Evolutionary conservation across 2,113 vertebrate species (phyloP).

Genomic region (Lepidothrix coronata): DNA sequence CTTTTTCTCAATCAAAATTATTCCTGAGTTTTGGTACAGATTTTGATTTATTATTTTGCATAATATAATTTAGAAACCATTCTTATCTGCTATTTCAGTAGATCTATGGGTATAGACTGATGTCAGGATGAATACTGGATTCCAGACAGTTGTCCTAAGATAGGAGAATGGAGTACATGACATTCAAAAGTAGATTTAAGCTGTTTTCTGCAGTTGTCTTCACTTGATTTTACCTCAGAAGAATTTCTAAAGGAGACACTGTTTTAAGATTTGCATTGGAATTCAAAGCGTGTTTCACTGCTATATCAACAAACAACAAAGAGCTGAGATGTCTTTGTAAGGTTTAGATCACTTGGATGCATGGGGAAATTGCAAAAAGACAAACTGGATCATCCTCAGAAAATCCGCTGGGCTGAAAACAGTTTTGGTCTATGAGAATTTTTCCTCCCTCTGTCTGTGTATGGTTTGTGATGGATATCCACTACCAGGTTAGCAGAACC

Average conservation of each 20-base stretch:
- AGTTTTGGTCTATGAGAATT: not conserved
- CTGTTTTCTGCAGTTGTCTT: not conserved
- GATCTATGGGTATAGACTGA: not conserved
- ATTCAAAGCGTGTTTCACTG: not conserved
- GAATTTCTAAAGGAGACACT: not conserved
- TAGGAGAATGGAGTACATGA: not conserved
- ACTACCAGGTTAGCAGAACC: not conserved
- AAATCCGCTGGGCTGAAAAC: not conserved
- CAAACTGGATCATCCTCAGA: not conserved
- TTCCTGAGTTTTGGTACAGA: not conserved
- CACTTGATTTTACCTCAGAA: not conserved
- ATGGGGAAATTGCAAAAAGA: not conserved
- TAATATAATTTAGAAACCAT: not conserved
- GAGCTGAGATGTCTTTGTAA: not conserved
- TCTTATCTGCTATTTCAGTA: not conserved
- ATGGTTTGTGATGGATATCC: no score
- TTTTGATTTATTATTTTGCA: not conserved
- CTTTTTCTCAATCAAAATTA: not conserved
- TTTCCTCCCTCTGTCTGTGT: not conserved
- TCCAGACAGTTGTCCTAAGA: not conserved
- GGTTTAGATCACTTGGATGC: not conserved
- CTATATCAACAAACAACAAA: not conserved
- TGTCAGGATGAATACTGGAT: not conserved
- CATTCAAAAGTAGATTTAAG: not conserved
- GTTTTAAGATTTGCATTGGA: not conserved